These are phyloP conservation scores for Cassiopea andromeda DNA, from an alignment of 30 jellyfish, hydroid and myxozoan genomes.

Conservation along the genomic window DNA sequence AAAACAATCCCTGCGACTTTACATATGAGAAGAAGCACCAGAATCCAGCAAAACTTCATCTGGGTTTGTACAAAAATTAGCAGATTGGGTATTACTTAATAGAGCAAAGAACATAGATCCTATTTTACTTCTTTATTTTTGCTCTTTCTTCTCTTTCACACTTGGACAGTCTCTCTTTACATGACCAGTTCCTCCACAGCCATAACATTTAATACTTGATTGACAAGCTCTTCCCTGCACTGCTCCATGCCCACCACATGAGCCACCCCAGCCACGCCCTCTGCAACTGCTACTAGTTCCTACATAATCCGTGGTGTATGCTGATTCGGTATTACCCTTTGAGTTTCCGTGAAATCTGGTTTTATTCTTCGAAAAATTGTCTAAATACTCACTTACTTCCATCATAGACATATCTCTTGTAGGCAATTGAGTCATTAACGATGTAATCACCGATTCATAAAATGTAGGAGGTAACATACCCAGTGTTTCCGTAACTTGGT, in stretches of 20 bases:
- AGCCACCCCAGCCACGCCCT: background rate
- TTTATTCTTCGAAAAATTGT: background rate
- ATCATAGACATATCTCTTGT: background rate
- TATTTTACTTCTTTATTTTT: background rate
- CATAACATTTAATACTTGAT: background rate
- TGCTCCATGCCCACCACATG: background rate
- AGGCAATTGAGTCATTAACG: background rate
- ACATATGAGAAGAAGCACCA: background rate
- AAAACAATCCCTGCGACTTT: background rate
- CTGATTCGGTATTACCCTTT: background rate
- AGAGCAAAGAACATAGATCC: background rate
- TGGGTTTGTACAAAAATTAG: background rate
- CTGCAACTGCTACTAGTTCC: background rate
- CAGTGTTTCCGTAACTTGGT: background rate
- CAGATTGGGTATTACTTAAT: background rate
- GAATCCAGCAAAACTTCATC: background rate
- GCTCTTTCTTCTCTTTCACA: background rate
- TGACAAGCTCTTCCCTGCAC: background rate
- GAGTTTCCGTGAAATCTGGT: background rate
- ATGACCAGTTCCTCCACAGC: background rate
- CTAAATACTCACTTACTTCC: background rate
- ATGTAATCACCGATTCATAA: background rate
- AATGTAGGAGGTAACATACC: background rate
- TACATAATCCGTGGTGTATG: background rate
- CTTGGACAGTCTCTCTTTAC: background rate